Evolutionary conservation across 2,797 vertebrate species (phyloP).

Genomic region (Falco biarmicus): DNA sequence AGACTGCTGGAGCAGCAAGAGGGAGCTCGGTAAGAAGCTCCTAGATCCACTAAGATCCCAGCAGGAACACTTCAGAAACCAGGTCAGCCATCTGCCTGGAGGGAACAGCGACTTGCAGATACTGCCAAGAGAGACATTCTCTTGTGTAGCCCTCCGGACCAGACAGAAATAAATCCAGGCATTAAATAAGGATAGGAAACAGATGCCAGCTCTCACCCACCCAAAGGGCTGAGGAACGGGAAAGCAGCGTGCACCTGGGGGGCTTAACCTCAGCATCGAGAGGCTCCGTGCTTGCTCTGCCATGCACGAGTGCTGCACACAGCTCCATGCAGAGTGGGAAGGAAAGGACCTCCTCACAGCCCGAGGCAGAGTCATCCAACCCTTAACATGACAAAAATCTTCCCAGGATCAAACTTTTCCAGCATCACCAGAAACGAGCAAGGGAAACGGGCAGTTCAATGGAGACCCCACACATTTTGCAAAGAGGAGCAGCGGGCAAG

Average conservation of each 20-base stretch:
- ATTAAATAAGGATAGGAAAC: neutral
- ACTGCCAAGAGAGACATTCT: neutral
- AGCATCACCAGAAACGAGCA: neutral
- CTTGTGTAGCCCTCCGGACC: neutral
- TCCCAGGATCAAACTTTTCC: neutral
- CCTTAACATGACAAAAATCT: neutral
- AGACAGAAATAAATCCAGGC: neutral
- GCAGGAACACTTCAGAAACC: neutral
- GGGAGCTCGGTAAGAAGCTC: neutral
- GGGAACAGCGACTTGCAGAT: neutral
- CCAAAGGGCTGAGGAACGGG: neutral
- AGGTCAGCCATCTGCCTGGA: neutral
- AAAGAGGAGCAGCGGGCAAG: rapidly evolving
- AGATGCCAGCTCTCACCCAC: neutral
- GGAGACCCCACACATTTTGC: rapidly evolving
- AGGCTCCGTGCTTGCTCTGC: neutral
- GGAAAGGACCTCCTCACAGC: neutral
- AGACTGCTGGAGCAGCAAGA: neutral
- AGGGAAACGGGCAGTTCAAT: neutral
- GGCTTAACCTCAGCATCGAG: neutral
- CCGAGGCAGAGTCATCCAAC: rapidly evolving
- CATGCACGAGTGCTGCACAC: neutral
- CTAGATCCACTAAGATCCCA: neutral
- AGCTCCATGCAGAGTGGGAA: neutral
- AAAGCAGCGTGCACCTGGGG: neutral